Conservation (phyloP, 2,113 vertebrate genomes). For the Poecile atricapillus region DNA sequence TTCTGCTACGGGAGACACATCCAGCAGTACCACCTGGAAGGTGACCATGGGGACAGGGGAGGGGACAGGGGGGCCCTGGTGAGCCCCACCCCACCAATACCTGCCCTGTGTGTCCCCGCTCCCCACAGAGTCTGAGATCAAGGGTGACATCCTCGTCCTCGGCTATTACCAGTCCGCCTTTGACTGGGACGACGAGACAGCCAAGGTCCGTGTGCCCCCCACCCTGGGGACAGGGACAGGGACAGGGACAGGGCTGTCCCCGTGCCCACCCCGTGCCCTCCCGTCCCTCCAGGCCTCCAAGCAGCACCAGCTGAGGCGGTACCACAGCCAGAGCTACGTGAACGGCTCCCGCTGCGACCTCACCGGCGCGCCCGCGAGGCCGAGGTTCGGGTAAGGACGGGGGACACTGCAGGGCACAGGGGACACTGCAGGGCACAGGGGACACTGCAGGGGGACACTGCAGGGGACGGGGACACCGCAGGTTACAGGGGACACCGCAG, state of each 20-base stretch:
- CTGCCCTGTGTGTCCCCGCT: background rate
- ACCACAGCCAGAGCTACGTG: conserved; percentile 93
- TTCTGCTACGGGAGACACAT: conserved; percentile 90
- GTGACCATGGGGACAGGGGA: background rate
- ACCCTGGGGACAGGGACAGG: background rate
- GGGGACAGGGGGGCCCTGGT: fast-evolving
- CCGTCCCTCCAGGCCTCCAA: conserved; percentile 80
- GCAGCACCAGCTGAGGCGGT: conserved; percentile 88
- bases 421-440: background rate
- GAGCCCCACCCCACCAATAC: fast-evolving
- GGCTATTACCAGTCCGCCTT: conserved; percentile 91
- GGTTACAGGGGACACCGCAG: too few species aligned
- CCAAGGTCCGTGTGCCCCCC: conserved; percentile 70
- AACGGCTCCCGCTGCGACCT: conserved; percentile 94
- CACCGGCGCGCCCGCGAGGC: conserved; percentile 85
- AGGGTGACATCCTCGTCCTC: conserved; percentile 87
- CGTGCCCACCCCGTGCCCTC: fast-evolving
- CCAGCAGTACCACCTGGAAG: conserved; percentile 87
- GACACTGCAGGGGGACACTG: background rate
- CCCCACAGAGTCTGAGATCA: conserved; percentile 87
- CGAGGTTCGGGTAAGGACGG: conserved; percentile 85
- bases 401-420: background rate
- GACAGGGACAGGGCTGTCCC: background rate
- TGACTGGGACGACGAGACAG: conserved; percentile 88
- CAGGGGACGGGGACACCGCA: too few species aligned